phyloP scores from a whole-genome alignment of 2,113 vertebrate species.

The Apaloderma vittatum region DNA sequence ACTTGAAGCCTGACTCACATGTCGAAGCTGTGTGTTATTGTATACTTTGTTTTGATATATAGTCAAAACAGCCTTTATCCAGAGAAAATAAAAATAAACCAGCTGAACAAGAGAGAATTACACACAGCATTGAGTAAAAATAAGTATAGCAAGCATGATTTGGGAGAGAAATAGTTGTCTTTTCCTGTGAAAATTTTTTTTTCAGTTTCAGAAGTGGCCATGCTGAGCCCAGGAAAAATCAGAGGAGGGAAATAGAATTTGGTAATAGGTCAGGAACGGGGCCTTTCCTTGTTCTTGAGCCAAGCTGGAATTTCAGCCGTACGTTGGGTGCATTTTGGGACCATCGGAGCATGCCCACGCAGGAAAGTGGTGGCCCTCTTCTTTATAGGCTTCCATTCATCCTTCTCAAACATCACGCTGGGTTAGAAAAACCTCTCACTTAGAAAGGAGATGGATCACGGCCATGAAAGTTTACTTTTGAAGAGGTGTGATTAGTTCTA shows the following conservation, averaged over 20 bases:
- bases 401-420: not conserved
- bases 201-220: not conserved
- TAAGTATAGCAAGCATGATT: not conserved
- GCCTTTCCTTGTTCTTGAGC: not conserved
- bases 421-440: not conserved
- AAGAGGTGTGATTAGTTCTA: not conserved
- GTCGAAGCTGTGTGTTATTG: conserved; percentile 59
- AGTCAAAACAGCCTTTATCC: conserved; percentile 52
- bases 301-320: not conserved
- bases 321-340: not conserved
- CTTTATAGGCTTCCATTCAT: not conserved
- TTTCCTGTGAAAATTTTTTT: not conserved
- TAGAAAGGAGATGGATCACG: not conserved
- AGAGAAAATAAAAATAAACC: conserved; percentile 56
- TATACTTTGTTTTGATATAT: conserved; percentile 45
- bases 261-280: not conserved
- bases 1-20: conserved; percentile 49
- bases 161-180: not conserved
- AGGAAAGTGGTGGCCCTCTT: not conserved
- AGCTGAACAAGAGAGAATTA: conserved; percentile 10
- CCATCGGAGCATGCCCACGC: not conserved
- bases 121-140: not conserved
- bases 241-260: not conserved
- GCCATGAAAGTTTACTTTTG: not conserved
- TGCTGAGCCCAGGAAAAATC: not conserved